Percentiles rank a stretch among this genome's conserved stretches.
These are phyloP conservation scores for Rhingia rostrata DNA, from an alignment of 2,888 invertebrate genomes.

Conservation along the genomic window DNA sequence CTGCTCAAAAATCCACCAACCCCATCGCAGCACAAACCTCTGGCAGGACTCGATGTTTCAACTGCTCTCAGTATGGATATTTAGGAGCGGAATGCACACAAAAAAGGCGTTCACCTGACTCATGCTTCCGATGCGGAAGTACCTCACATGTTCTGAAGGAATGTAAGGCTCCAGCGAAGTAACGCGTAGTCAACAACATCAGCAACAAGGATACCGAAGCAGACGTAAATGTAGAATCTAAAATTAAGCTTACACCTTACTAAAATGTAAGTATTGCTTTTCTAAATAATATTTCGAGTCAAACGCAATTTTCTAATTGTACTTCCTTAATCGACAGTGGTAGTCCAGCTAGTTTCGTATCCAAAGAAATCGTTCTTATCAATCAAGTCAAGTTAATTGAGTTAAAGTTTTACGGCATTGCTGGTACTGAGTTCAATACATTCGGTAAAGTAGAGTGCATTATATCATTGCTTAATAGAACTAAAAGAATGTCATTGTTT, in stretches of 20 bases:
- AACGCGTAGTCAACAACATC: neutral
- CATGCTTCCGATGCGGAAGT: constrained; percentile 2
- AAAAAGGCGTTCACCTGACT: neutral
- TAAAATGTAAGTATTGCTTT: constrained; percentile 49
- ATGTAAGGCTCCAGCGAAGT: constrained; percentile 11
- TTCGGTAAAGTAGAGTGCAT: too few species aligned
- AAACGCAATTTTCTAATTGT: too few species aligned
- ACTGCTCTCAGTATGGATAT: neutral
- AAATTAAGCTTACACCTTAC: constrained; percentile 26
- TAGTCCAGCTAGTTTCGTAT: too few species aligned
- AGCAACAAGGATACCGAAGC: constrained; percentile 6
- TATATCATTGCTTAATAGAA: too few species aligned
- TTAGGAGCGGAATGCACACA: neutral
- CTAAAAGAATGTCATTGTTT: too few species aligned
- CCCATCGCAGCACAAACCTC: neutral
- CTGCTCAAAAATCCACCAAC: neutral
- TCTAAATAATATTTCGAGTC: too few species aligned
- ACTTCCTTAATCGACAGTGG: too few species aligned
- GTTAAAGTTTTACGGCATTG: too few species aligned
- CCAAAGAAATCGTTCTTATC: too few species aligned
- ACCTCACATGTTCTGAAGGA: neutral
- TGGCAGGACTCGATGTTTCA: neutral
- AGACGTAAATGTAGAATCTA: neutral
- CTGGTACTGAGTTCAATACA: too few species aligned
- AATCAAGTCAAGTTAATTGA: too few species aligned